Evolutionary conservation across 2,888 invertebrate species (phyloP).

Genomic region (Adela reaumurella): DNA sequence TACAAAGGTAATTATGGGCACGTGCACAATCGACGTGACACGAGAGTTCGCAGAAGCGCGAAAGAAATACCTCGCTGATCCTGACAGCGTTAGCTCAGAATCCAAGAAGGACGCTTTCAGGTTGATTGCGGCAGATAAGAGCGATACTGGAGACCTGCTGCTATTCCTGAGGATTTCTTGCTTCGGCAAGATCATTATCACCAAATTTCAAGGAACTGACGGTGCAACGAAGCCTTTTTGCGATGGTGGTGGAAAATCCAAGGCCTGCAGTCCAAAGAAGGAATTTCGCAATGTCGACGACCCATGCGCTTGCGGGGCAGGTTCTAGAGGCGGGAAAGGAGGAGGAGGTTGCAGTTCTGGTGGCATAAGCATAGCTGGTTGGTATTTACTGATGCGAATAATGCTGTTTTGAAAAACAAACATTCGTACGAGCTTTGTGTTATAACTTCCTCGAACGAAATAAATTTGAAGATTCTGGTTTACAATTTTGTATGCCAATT

Average conservation of each 20-base stretch:
- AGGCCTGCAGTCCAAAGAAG: slow-evolving; percentile 32
- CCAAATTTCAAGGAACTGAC: slow-evolving; percentile 54
- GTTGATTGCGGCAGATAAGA: slow-evolving; percentile 44
- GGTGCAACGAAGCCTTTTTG: slow-evolving; percentile 5
- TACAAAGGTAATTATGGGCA: slow-evolving; percentile 59
- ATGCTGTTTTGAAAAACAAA: too few species aligned
- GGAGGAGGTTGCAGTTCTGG: slow-evolving; percentile 16
- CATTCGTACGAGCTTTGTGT: too few species aligned
- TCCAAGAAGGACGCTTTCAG: slow-evolving; percentile 60
- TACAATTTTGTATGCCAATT: too few species aligned
- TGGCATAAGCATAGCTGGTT: too few species aligned
- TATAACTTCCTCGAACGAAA: too few species aligned
- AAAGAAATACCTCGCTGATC: slow-evolving; percentile 40
- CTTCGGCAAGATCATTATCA: slow-evolving; percentile 63
- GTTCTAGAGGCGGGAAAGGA: too few species aligned
- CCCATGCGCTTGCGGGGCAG: slow-evolving; percentile 41
- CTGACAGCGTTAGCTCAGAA: slow-evolving; percentile 47
- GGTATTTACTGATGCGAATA: too few species aligned
- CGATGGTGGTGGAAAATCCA: too few species aligned
- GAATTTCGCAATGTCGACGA: slow-evolving; percentile 27
- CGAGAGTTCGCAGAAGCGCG: slow-evolving; percentile 59
- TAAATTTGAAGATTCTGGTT: too few species aligned
- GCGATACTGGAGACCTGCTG: slow-evolving; percentile 53
- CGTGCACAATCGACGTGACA: slow-evolving; percentile 55
- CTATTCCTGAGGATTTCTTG: slow-evolving; percentile 64